A percentile compares a stretch with the other conserved stretches of the same genome.
Conservation (phyloP, 2,113 vertebrate species). For the Symphodus melops region DNA sequence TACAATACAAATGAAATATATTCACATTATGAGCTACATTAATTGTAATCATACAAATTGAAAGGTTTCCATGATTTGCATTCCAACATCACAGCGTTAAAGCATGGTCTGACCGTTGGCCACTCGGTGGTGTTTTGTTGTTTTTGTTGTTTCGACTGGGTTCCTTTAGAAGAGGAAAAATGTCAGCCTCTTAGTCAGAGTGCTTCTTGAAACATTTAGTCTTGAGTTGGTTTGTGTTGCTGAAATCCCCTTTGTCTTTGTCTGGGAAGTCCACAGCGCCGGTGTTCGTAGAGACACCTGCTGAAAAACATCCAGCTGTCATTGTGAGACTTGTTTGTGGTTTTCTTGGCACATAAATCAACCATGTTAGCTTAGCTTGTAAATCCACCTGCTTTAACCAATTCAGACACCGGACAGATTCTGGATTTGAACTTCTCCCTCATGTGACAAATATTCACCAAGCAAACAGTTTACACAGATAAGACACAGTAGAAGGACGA, state of each 20-base stretch:
- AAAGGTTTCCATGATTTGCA: too few relatives aligned
- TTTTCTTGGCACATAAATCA: constrained; percentile 3
- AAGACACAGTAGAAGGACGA: background rate
- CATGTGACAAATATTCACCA: background rate
- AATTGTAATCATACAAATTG: too few relatives aligned
- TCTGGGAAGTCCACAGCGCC: constrained; percentile 60
- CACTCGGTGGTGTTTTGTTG: too few relatives aligned
- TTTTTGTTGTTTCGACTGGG: too few relatives aligned
- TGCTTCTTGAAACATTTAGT: background rate
- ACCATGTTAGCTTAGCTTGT: background rate
- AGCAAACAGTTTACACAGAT: background rate
- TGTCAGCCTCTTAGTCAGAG: background rate
- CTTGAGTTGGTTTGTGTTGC: constrained; percentile 13
- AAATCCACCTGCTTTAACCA: constrained; percentile 4
- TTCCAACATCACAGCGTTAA: too few relatives aligned
- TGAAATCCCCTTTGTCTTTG: constrained; percentile 61
- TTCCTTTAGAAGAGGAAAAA: too few relatives aligned
- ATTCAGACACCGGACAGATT: background rate
- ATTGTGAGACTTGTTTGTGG: constrained; percentile 44
- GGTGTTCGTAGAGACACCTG: constrained; percentile 46
- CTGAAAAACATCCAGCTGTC: constrained; percentile 38
- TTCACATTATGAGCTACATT: too few relatives aligned
- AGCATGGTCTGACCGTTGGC: too few relatives aligned
- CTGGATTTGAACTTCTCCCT: background rate
- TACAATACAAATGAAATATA: too few relatives aligned